phyloP scores from a whole-genome alignment of 2,113 vertebrate species.

The Lamprotornis superbus region DNA sequence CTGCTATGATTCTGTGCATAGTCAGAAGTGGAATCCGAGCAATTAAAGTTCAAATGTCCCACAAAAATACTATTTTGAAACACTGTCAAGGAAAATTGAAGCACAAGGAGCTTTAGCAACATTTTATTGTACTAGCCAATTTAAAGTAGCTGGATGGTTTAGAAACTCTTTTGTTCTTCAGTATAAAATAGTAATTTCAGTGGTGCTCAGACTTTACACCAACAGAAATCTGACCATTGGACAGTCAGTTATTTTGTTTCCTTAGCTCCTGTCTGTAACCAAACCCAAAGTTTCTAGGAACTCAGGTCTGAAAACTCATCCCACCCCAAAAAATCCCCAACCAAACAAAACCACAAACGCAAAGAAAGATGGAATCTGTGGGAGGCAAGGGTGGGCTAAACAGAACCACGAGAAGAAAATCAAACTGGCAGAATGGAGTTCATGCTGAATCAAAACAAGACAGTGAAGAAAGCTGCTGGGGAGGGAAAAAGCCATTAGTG shows the following conservation, averaged over 20 bases:
- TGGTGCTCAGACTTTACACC: not conserved
- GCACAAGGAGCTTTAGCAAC: not conserved
- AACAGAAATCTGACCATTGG: not conserved
- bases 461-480: not conserved
- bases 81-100: not conserved
- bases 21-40: not conserved
- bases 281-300: not conserved
- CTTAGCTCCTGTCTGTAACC: not conserved
- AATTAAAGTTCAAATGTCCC: slow-evolving; percentile 1
- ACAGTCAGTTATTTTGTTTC: not conserved
- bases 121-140: not conserved
- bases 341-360: not conserved
- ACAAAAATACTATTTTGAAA: not conserved
- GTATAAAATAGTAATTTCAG: not conserved
- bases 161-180: not conserved
- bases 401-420: not conserved
- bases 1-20: not conserved
- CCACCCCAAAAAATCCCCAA: not conserved
- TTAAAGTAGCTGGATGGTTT: not conserved
- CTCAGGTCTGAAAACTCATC: not conserved
- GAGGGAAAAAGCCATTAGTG: not conserved
- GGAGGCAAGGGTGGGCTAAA: not conserved
- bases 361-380: not conserved
- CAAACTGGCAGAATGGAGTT: not conserved
- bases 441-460: not conserved